phyloP scores from a whole-genome alignment of 2,113 vertebrate genomes.

The Brachypteracias leptosomus region DNA sequence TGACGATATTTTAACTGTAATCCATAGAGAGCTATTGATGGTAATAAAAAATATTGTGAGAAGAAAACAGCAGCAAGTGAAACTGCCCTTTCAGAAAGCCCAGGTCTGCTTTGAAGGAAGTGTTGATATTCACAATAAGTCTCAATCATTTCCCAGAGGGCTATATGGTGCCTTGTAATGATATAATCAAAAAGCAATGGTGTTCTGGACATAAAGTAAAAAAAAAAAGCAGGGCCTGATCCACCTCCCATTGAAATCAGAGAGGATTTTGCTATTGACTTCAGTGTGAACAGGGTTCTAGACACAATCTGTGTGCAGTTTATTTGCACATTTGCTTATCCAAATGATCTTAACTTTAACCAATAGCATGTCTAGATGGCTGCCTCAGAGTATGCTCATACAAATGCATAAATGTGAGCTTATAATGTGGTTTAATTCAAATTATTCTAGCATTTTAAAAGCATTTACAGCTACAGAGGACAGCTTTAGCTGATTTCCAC shows the following conservation, averaged over 20 bases:
- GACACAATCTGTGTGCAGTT: conserved; percentile 39
- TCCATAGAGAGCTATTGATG: conserved; percentile 37
- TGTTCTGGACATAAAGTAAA: background rate
- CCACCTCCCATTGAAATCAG: conserved; percentile 19
- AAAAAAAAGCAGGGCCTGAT: background rate
- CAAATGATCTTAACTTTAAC: background rate
- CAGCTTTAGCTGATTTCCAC: conserved; percentile 21
- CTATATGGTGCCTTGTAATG: conserved; percentile 28
- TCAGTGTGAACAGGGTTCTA: conserved; percentile 28
- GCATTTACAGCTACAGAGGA: conserved; percentile 17
- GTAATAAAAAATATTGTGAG: conserved; percentile 59
- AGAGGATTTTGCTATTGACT: conserved; percentile 14
- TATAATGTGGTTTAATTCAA: conserved; percentile 51
- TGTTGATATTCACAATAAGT: conserved; percentile 65
- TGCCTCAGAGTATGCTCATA: background rate
- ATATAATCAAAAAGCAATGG: conserved; percentile 58
- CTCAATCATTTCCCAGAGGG: conserved; percentile 44
- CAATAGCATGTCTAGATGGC: background rate
- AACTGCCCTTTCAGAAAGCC: conserved; percentile 52
- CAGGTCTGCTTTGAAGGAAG: conserved; percentile 65
- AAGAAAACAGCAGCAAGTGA: conserved; percentile 70
- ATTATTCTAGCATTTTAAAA: background rate
- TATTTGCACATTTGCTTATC: conserved; percentile 38
- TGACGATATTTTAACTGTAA: conserved; percentile 4
- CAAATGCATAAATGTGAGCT: background rate